These are phyloP conservation scores for Taenioides sp. DNA, from an alignment of 2,797 vertebrate species.

Conservation along the genomic window DNA sequence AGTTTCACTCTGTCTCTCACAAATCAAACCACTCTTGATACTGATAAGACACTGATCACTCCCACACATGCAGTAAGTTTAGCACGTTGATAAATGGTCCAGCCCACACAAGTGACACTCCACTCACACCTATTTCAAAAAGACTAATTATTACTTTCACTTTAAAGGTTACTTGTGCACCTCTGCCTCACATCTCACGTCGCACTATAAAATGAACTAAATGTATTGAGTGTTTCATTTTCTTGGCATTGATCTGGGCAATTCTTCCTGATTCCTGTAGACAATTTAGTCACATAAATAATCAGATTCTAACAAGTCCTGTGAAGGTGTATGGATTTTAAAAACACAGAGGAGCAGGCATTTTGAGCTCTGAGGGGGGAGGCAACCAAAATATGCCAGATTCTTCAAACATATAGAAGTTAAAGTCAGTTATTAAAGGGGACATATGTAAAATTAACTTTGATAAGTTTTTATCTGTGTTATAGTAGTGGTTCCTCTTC, in stretches of 20 bases:
- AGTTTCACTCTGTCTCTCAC: constrained; percentile 23
- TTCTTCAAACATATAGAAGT: too few species aligned
- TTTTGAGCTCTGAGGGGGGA: too few species aligned
- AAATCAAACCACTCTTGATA: constrained; percentile 22
- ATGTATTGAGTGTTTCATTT: background rate
- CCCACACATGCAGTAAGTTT: constrained; percentile 35
- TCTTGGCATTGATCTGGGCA: background rate
- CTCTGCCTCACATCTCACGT: background rate
- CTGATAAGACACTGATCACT: constrained; percentile 37
- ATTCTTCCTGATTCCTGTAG: background rate
- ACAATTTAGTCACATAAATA: background rate
- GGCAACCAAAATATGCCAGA: too few species aligned
- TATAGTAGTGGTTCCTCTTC: too few species aligned
- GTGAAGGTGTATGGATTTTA: too few species aligned
- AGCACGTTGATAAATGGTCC: constrained; percentile 38
- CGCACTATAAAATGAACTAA: background rate
- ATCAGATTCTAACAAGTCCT: too few species aligned
- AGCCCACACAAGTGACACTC: constrained; percentile 33
- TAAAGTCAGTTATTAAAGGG: too few species aligned
- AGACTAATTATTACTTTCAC: constrained; percentile 43
- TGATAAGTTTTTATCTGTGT: too few species aligned
- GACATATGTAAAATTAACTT: too few species aligned
- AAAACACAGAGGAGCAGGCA: too few species aligned
- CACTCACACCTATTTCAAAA: constrained; percentile 34
- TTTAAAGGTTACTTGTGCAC: constrained; percentile 4